Base-by-base conservation (phyloP, 1,140 invertebrate genomes). In the Luehdorfia chinensis region DNA sequence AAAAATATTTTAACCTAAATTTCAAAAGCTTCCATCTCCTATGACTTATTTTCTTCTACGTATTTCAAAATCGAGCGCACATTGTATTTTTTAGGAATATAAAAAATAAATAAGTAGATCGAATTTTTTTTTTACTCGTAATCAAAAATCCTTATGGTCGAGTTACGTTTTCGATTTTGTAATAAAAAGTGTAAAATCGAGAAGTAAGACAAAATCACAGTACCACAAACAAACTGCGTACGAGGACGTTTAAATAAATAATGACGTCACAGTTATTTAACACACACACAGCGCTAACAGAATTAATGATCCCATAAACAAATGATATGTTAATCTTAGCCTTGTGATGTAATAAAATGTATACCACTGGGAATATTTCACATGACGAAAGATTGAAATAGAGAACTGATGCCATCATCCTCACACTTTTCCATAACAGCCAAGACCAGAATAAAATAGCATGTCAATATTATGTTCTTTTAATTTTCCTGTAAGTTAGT, bases 121-220 rank as follows among this genome's bases (percentile, higher is more conserved):
- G 23, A 8, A n/a, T 27, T 27, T 31, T 8, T 43, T 43, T 43
- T 43, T 34, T 39, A 28, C 21, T 43, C 25, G 13, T 15, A 43
- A 43, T 14, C 13, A 11, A 43, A 41, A 13, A 23, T 14, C 27
- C 27, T 46, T 30, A 46, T 34, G 9, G 16, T 28, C 39, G 34
- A 37, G 34, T 44, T 45, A 36, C 18, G 39, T 50, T 45, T 45
- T 47, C 44, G 50, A 46, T 47, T 52, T 52, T 52, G 25, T 52
- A 47, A 45, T 34, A 53, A 53, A 50, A 50, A 51, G 25, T 41
- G 39, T 32, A 25, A 47, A 64, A 56, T 54, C 61, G 53, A 59
- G 59, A 56, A 59, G 41, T 45, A 55, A 59, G 36, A 27, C 15
- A 2, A 14, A 27, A 36, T 47, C 44, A 32, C 16, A 21, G 18